Base-by-base conservation (phyloP, 2,888 invertebrate species). In the Cheilosia grossa region DNA sequence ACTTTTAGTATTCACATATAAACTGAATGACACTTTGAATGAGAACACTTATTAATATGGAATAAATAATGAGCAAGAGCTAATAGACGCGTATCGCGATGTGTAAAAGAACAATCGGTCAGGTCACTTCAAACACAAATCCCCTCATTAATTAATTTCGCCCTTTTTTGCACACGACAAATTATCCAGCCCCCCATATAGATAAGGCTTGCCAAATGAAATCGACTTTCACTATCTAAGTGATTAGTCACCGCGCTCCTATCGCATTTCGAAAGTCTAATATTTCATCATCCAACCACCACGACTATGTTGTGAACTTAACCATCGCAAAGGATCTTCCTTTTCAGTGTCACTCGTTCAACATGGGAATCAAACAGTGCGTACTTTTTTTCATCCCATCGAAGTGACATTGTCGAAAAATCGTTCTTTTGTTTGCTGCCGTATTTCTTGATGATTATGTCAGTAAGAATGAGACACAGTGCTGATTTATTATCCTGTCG, bases 401-500 rank as follows among this genome's bases (percentile, higher is more conserved):
- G n/a, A 54, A 44, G 44, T 64, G 61, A 44, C 47, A 64, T 63
- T 73, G 54, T 64, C 44, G 63, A n/a, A 15, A 61, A 72, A 61
- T 37, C 21, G 27, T 17, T 42, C 40, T 67, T 67, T 54, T 40
- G 24, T 30, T 40, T 42, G 19, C 24, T 33, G 19, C 4, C 10
- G 3, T 40, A 6, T 40, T 51, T n/a, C 40, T 47, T 49, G 17
- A 24, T 70, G 70, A 59, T 27, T 15, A 13, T 59, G 59, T 27
- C 59, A 59, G 70, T 51, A 30, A 59, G 70, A 47, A 47, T 44
- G 9, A 19, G 47, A 47, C 10, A 51, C 51, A 19, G 19, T 72
- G 59, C 40, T 72, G 70, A 72, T 72, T 72, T 59, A 59, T 72
- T 72, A 59, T 51, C 59, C 44, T 70, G 58, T 69, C 58, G 58